phyloP scores from a whole-genome alignment of 2,113 vertebrate genomes.

The Erpornis zantholeuca region DNA sequence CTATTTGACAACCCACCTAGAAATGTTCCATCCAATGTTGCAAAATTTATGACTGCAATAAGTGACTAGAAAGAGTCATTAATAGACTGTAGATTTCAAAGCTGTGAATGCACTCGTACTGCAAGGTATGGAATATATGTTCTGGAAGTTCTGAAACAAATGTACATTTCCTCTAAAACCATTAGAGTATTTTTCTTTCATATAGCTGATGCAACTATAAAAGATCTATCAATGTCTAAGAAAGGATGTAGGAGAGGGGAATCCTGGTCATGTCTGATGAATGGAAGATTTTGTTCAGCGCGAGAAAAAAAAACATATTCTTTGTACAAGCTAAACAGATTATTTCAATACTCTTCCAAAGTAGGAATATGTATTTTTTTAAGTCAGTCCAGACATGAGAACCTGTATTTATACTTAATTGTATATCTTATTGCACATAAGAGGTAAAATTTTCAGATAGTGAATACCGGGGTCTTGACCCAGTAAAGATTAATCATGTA shows the following conservation, averaged over 20 bases:
- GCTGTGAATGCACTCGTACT: neutral
- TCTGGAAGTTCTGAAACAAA: neutral
- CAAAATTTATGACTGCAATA: slow-evolving; percentile 9
- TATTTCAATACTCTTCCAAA: neutral
- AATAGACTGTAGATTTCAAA: neutral
- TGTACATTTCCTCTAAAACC: neutral
- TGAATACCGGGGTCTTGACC: neutral
- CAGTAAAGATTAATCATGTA: neutral
- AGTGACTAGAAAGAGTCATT: neutral
- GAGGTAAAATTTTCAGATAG: neutral
- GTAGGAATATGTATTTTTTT: neutral
- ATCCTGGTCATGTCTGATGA: neutral
- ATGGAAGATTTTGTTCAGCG: neutral
- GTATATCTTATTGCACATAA: neutral
- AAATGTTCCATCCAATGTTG: neutral
- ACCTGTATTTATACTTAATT: neutral
- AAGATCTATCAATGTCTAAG: neutral
- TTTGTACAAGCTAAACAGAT: neutral
- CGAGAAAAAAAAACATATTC: neutral
- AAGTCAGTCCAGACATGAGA: neutral
- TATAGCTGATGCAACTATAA: neutral
- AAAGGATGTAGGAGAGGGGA: neutral
- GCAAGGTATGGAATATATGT: neutral
- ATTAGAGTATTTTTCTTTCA: neutral
- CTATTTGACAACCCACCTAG: neutral